phyloP scores from a whole-genome alignment of 2,888 invertebrate genomes.

The Cancer borealis region DNA sequence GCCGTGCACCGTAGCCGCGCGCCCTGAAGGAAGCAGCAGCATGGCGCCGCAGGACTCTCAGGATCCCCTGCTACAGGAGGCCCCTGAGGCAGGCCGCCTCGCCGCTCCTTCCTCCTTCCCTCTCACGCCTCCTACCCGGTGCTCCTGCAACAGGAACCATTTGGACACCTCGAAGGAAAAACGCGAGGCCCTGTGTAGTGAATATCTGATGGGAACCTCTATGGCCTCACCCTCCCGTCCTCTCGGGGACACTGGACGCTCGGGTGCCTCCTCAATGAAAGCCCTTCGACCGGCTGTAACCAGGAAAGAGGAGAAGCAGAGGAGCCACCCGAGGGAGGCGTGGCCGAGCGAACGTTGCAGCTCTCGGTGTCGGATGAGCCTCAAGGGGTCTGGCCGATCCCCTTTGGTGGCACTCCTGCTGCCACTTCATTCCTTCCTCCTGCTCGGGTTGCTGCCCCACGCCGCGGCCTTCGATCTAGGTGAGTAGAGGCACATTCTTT shows the following conservation, averaged over 20 bases:
- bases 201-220: conserved; percentile 5
- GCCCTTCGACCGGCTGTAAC: background rate
- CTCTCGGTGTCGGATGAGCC: background rate
- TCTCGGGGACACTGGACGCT: background rate
- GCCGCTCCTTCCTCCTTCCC: conserved; percentile 11
- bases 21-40: conserved; percentile 53
- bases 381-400: background rate
- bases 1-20: conserved; percentile 20
- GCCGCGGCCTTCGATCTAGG: conserved; percentile 44
- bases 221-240: background rate
- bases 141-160: background rate
- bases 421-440: background rate
- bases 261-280: background rate
- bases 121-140: background rate
- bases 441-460: conserved; percentile 24
- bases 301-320: background rate
- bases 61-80: conserved; percentile 16
- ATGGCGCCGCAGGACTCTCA: conserved; percentile 34
- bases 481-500: background rate
- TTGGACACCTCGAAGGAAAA: background rate
- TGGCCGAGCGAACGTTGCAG: background rate
- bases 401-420: background rate
- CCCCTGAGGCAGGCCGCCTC: background rate
- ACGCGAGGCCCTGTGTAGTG: background rate
- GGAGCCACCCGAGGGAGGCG: background rate